phyloP scores from a whole-genome alignment of 1,140 invertebrate species.

The Pomacea maculata region DNA sequence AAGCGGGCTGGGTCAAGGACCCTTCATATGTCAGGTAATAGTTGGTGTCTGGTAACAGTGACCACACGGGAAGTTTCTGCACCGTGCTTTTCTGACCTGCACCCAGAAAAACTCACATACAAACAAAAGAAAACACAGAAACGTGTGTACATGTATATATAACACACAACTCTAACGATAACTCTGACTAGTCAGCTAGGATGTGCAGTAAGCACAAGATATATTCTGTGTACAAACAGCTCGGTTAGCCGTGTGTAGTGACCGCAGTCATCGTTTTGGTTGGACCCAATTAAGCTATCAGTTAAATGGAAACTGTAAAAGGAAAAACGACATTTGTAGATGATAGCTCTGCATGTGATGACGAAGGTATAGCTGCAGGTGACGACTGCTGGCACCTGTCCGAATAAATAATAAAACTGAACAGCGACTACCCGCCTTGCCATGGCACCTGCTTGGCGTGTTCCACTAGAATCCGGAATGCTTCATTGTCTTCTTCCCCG shows the following conservation, averaged over 20 bases:
- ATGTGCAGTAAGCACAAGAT: no score
- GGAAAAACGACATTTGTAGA: neutral
- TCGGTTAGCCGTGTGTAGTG: no score
- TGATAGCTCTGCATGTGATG: neutral
- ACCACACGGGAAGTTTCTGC: conserved; percentile 38
- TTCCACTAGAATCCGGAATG: conserved; percentile 10
- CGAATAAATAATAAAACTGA: neutral
- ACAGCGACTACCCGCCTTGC: conserved; percentile 11
- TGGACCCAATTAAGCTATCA: neutral
- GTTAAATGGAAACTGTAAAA: neutral
- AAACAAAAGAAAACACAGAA: neutral
- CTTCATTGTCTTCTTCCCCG: conserved; percentile 3
- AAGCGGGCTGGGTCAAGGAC: conserved; percentile 62
- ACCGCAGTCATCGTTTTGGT: neutral
- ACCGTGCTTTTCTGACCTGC: conserved; percentile 44
- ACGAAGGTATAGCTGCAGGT: neutral
- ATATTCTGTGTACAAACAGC: no score
- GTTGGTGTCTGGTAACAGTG: conserved; percentile 52
- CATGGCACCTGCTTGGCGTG: conserved; percentile 19
- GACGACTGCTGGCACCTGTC: no score
- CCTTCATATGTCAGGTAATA: conserved; percentile 65
- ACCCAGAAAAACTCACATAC: neutral
- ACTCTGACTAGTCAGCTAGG: neutral
- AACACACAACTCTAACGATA: neutral
- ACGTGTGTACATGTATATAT: neutral